Base-by-base conservation (phyloP, 1,140 invertebrate species). In the Eueides isabella region DNA sequence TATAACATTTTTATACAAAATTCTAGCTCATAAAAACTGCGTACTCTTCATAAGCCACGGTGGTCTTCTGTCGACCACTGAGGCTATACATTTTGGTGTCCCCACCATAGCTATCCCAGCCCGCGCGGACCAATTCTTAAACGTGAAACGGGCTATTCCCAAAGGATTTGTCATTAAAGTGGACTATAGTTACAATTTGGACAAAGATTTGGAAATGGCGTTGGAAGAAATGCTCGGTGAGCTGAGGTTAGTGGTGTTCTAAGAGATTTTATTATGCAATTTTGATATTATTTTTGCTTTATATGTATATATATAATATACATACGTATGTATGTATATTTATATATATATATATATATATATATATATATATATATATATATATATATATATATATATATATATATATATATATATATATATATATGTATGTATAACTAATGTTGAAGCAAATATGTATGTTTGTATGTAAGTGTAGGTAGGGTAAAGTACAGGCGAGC, bases 81-180 rank as follows among this genome's bases (percentile, higher is more conserved):
- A 97, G 84, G 92, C 95, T 2, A 91, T 96, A 30, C 94, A 95
- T 82, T 93, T 94, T 76, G 95, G 94, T 61, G 94, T 95, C 2
- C 96, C 96, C 1, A 85, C 96, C 4, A 87, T 96, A 12, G 95
- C 94, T 5, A 94, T 96, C 75, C 96, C 96, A 30, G 88, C 96
- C 9, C 95, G 95, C 44, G 93, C 91, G 3, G 95, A 96, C 89
- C 95, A 96, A 80, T 88, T 85, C 3, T 79, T 89, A 26, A 95
- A 95, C 78, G 87, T 93, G 44, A 83, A 86, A 14, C 85, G 83
- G 61, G 86, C 90, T 1, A 86, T 90, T 14, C 55, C 78, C 4
- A 81, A 83, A 61, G 94, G 93, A 9, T 90, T 85, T 66, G 93
- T 86, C 14, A 76, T 85, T n/a, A 79, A 76, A 67, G 75, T 85